Percentiles rank a stretch among this genome's conserved stretches.
Conservation (phyloP, 2,113 vertebrate genomes). For the Mirounga angustirostris region DNA sequence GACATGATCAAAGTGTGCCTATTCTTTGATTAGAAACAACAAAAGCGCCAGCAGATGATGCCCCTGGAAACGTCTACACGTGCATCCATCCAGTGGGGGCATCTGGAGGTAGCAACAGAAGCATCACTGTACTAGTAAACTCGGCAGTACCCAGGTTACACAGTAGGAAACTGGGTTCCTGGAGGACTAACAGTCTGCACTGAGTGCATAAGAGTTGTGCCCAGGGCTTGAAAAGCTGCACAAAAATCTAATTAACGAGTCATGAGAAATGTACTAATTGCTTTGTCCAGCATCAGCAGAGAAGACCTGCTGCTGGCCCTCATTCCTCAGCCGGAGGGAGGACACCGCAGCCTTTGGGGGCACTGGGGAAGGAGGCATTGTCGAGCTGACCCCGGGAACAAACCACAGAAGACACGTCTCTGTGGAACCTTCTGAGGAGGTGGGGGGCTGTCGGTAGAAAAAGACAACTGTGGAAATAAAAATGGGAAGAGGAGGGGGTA, state of each 20-base stretch:
- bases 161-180: not conserved
- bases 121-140: too few species aligned
- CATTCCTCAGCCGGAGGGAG: not conserved
- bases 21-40: constrained; percentile 69
- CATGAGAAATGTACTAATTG: constrained; percentile 33
- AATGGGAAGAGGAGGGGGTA: not conserved
- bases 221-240: constrained; percentile 16
- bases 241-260: constrained; percentile 46
- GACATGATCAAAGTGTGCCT: constrained; percentile 58
- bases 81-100: not conserved
- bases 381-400: not conserved
- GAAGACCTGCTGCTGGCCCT: not conserved
- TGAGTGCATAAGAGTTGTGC: not conserved
- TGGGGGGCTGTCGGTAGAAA: not conserved
- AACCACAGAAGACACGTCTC: not conserved
- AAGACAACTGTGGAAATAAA: not conserved
- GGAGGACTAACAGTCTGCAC: not conserved
- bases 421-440: not conserved
- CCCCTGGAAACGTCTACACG: not conserved
- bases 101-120: not conserved
- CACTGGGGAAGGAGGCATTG: not conserved
- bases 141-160: not conserved
- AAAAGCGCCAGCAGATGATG: constrained; percentile 37
- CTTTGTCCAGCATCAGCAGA: constrained; percentile 18
- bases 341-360: fast-evolving